These are phyloP conservation scores for Xylocampa areola DNA, from an alignment of 2,888 invertebrate species.

Conservation along the genomic window DNA sequence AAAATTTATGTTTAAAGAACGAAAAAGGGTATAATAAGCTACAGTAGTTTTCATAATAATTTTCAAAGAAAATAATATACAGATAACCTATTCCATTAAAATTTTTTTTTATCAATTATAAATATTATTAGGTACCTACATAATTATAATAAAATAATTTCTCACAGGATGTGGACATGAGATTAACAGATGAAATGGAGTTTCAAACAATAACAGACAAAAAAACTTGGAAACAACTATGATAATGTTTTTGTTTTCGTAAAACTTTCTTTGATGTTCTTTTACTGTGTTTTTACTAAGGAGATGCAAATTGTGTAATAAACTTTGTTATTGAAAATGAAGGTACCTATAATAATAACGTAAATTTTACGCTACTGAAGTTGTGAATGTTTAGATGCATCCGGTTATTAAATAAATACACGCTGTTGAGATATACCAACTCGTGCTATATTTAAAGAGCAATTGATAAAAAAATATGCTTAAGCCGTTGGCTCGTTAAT, in stretches of 20 bases:
- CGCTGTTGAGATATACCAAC: background rate
- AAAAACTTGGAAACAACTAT: background rate
- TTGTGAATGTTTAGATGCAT: background rate
- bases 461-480: no score
- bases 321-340: background rate
- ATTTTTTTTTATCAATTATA: no score
- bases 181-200: background rate
- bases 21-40: no score
- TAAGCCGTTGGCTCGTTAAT: no score
- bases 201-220: background rate
- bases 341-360: background rate
- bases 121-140: no score
- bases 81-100: no score
- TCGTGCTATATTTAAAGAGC: no score
- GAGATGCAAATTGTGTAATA: background rate
- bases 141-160: no score
- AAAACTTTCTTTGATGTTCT: conserved; percentile 3
- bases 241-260: background rate
- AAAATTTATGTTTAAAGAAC: no score
- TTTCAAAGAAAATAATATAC: no score
- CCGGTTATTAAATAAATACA: conserved; percentile 1
- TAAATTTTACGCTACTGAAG: background rate
- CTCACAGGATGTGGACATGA: background rate
- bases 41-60: no score
- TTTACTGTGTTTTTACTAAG: background rate